phyloP scores from a whole-genome alignment of 2,113 vertebrate species.

The Gallinago paraguaiae region DNA sequence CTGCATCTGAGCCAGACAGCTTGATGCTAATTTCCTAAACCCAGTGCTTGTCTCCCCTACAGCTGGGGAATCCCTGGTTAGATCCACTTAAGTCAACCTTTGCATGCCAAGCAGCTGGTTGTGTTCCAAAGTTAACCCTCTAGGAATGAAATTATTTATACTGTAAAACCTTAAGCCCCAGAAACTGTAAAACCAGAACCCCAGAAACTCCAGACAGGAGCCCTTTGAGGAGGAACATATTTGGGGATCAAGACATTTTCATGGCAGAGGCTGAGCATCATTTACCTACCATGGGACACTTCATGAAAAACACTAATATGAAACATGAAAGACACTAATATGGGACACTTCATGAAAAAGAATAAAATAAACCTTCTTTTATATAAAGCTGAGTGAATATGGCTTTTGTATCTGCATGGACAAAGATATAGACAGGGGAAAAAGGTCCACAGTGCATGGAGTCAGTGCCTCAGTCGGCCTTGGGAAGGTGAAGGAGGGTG shows the following conservation, averaged over 20 bases:
- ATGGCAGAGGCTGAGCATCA: not conserved
- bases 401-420: not conserved
- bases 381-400: not conserved
- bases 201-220: not conserved
- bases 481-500: not conserved
- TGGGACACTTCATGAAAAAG: not conserved
- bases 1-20: not conserved
- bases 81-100: not conserved
- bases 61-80: not conserved
- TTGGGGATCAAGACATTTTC: not conserved
- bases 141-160: not conserved
- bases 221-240: not conserved
- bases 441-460: not conserved
- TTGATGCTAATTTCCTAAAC: not conserved
- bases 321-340: no score
- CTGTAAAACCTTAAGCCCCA: not conserved
- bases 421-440: not conserved
- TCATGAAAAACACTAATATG: not conserved
- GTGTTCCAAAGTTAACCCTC: not conserved
- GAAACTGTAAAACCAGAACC: not conserved
- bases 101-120: not conserved
- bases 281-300: not conserved
- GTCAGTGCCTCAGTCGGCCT: not conserved
- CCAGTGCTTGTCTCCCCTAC: not conserved
- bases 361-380: not conserved